A percentile compares a stretch with the other conserved stretches of the same genome.
phyloP scores from a whole-genome alignment of 2,888 invertebrate species.

The Hydroisotoma schaefferi region DNA sequence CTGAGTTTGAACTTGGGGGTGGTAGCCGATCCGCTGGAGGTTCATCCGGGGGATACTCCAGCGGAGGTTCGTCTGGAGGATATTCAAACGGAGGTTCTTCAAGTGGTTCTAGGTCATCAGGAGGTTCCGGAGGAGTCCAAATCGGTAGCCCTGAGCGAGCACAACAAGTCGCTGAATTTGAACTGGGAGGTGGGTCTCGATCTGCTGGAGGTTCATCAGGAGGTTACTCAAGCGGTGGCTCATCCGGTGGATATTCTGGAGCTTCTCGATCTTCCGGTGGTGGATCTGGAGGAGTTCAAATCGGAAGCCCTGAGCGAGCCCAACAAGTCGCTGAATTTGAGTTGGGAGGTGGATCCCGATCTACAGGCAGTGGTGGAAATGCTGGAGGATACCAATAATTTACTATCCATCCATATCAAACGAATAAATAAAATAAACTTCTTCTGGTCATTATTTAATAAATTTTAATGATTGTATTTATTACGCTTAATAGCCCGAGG shows the following conservation, averaged over 20 bases:
- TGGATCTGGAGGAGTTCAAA: constrained; percentile 20
- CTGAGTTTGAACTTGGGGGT: constrained; percentile 21
- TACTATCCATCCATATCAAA: too few species aligned
- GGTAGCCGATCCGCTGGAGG: constrained; percentile 10
- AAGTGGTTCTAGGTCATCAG: constrained; percentile 7
- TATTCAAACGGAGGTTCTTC: constrained; percentile 17
- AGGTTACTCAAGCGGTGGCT: constrained; percentile 11
- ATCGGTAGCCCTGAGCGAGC: constrained; percentile 28
- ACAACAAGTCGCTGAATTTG: constrained; percentile 32
- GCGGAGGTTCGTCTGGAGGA: constrained; percentile 7
- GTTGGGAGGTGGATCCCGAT: constrained; percentile 14
- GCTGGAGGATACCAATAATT: constrained; percentile 1
- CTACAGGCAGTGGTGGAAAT: constrained; percentile 9
- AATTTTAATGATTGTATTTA: too few species aligned
- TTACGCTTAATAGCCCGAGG: too few species aligned
- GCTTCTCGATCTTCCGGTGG: constrained; percentile 15
- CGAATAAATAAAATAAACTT: too few species aligned
- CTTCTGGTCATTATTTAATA: too few species aligned
- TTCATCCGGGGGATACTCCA: constrained; percentile 9
- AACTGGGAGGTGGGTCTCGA: constrained; percentile 19
- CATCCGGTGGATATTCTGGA: constrained; percentile 15
- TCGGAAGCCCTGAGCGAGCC: constrained; percentile 29
- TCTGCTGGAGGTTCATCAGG: constrained; percentile 17
- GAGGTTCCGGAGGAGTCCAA: constrained; percentile 12
- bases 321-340: constrained; percentile 31